Evolutionary conservation across 2,888 invertebrate genomes (phyloP), one percentile per base, ranked within the genome.

Genomic region (Steromphala cineraria): DNA sequence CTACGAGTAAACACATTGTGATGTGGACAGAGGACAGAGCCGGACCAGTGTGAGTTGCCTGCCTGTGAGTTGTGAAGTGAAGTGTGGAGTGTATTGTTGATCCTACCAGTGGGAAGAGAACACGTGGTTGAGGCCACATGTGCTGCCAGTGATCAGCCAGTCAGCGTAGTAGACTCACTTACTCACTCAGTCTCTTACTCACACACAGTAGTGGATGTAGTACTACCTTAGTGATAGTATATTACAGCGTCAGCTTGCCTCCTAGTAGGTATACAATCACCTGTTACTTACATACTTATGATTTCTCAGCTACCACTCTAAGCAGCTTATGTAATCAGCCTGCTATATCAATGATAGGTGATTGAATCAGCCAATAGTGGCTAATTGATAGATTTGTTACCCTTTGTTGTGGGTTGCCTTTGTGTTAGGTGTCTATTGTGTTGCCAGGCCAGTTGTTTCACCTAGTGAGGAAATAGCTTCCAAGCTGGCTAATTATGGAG

Each of bases 51-150:
- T n/a, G 36, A 19, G 8, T 31, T 36, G 71, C 15, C 71, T 71
- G 71, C 8, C 56, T 24, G 56, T 21, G 21, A 19, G 19, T 56
- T 56, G 19, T 56, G 56, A 21, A 56, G 19, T 19, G 19, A 24
- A 21, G 56, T 56, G 56, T 56, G 56, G 19, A 56, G 24, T 56
- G 24, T 56, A 56, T 24, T 24, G 71, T n/a, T 4, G 28, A 71
- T 36, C 71, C 71, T 71, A 10, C 71, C 71, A 71, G 31, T 71
- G 71, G 36, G 71, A 40, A 36, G 19, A 13, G 71, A 71, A 71
- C 71, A 71, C 71, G 71, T 71, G 71, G 71, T 71, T 71, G 3
- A 40, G 40, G 71, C 36, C 71, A 71, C 71, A 71, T 71, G 71
- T 71, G 71, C 71, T 31, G 71, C 71, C 62, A 62, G 62, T 62